Evolutionary conservation across 2,797 vertebrate genomes (phyloP), one percentile per base, ranked within the genome.

Genomic region (Gorsachius magnificus): DNA sequence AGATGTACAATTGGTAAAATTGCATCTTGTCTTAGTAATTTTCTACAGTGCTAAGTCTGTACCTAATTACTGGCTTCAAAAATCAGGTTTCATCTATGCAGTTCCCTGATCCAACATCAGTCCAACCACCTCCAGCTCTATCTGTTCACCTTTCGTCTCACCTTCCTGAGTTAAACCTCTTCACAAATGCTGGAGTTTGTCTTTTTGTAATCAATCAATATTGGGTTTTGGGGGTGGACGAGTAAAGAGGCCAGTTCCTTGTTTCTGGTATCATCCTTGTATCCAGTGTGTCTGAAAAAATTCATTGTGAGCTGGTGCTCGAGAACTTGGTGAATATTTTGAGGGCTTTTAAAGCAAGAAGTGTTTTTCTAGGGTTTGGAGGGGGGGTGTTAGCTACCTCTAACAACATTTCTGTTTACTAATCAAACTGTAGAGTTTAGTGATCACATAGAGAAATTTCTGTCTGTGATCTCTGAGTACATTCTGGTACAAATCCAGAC

Each of bases 11-110:
- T 88, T 94, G 95, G 93, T 88, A 95, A 96, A 97, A 95, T 89
- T 91, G 94, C 91, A 88, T 94, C 94, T 97, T 97, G 94, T 96
- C 97, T 97, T 96, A 74, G 88, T 96, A 97, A 96, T 97, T 97
- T 95, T 96, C 91, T 92, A 78, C 70, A 56, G 65, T 33, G 65
- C 35, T 92, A 90, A 80, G 86, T 36, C 76, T 78, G 48, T 61
- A 72, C 89, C 92, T 83, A 74, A 65, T 87, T 89, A 94, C 57
- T 95, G 89, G 90, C 77, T 96, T 95, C 77, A 87, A 87, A 94
- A 94, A 63, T 90, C 87, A 86, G 74, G 74, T 79, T 76, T 90
- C 69, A 69, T 51, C 80, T 76, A 12, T 53, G 64, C 74, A 41
- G 84, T 63, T 85, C 18, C 82, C 83, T 86, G 50, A 91, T 95